These are phyloP conservation scores for Meloidogyne floridensis DNA, from an alignment of 1,140 invertebrate genomes.

Conservation along the genomic window DNA sequence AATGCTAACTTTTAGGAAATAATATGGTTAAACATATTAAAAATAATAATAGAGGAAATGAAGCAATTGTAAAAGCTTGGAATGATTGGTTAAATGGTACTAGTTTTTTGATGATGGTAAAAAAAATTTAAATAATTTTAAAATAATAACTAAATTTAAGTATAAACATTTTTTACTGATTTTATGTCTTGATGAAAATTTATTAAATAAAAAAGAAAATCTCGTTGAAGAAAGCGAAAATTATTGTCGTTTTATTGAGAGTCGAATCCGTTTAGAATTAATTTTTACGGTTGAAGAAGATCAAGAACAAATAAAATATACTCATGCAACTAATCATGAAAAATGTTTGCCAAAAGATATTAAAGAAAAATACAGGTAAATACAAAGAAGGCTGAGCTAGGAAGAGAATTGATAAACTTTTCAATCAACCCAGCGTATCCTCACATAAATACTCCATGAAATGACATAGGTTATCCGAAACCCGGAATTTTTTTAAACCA, in stretches of 20 bases:
- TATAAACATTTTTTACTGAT: constrained; percentile 19
- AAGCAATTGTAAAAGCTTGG: not conserved
- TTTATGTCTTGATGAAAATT: not conserved
- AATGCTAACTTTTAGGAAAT: not conserved
- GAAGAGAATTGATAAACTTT: too few species aligned
- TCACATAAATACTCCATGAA: too few species aligned
- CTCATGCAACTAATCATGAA: not conserved
- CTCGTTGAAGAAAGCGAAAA: constrained; percentile 1
- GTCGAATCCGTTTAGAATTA: not conserved
- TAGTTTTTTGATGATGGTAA: not conserved
- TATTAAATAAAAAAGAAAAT: not conserved
- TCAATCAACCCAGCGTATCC: too few species aligned
- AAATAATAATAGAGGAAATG: not conserved
- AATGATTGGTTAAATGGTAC: constrained; percentile 4
- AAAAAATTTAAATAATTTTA: not conserved
- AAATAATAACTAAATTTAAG: not conserved
- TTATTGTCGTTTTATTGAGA: constrained; percentile 18
- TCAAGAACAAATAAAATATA: not conserved
- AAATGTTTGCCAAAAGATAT: not conserved
- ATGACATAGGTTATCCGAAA: too few species aligned
- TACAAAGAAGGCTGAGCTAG: too few species aligned
- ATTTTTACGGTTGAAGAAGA: not conserved
- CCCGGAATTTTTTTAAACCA: too few species aligned
- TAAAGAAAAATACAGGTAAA: not conserved
- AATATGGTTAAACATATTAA: not conserved